Evolutionary conservation across 2,888 invertebrate species (phyloP), one percentile per base, ranked within the genome.

Genomic region (Agrochola circellaris): DNA sequence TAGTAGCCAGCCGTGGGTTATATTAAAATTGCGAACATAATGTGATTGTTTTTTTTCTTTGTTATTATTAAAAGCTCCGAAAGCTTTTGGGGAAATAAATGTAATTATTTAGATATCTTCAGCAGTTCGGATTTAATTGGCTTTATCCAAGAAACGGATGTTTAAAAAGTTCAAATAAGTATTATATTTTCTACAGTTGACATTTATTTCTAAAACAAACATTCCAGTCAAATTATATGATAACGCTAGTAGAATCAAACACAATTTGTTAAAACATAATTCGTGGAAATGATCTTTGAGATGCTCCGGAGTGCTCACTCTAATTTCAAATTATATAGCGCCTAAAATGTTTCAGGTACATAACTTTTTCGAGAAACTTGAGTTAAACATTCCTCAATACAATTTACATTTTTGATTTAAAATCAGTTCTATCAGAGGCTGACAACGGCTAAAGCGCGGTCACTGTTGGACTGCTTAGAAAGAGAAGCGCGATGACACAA

Each of bases 1-100:
- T 56, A 62, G n/a, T 26, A n/a, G 26, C 38, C 42, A 30, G 34
- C 48, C 30, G 48, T 58, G 30, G 54, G 23, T 58, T 65, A 72
- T 82, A 72, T 83, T 75, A 69, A 83, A 79, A 69, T 69, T 56
- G 61, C 15, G 26, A 66, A 42, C 51, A 56, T 38, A 38, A 62
- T 45, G 15, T 23, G 9, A 2, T 23, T 79, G 5, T 38, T 51
- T 11, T n/a, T 51, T 74, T 7, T 9, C 11, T 20, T 48, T 26
- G 13, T 38, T 48, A 74, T 7, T 60, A 23, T 26, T 17, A 51
- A 23, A 58, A 58, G 26, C 7, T 73, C 15, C 0, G 3, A 69
- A 51, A 60, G 38, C 48, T 65, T 54, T 66, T 20, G 4, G 13
- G 56, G 13, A 56, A 64, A 48, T 42, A 20, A 8, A 38, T 51